A percentile compares a stretch with the other conserved stretches of the same genome.
Evolutionary conservation across 2,888 invertebrate genomes (phyloP).

Genomic region (Rhagonycha lutea): DNA sequence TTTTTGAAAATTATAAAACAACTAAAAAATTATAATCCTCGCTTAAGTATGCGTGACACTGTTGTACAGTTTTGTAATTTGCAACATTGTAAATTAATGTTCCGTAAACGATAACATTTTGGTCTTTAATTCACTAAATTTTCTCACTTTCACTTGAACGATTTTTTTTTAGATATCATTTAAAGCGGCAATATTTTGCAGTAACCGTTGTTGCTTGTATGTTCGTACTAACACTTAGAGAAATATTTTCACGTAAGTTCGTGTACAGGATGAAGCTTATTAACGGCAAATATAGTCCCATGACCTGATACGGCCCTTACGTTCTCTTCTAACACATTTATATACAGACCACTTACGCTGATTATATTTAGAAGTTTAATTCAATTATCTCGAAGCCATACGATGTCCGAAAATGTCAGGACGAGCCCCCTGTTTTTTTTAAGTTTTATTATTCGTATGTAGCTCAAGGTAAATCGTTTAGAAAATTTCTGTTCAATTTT

Average conservation of each 20-base stretch:
- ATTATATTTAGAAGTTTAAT: conserved; percentile 28
- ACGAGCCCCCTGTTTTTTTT: neutral
- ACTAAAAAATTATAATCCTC: neutral
- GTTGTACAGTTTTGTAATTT: conserved; percentile 29
- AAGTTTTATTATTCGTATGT: neutral
- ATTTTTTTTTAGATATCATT: neutral
- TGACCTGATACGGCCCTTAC: conserved; percentile 34
- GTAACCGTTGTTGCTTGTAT: conserved; percentile 4
- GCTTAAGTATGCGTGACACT: conserved; percentile 27
- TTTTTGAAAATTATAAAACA: neutral
- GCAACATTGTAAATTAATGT: conserved; percentile 15
- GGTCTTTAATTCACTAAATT: neutral
- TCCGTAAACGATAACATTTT: neutral
- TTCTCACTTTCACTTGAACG: neutral
- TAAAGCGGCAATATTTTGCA: neutral
- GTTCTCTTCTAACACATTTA: conserved; percentile 28
- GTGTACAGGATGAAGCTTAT: conserved; percentile 37
- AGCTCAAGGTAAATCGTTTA: neutral
- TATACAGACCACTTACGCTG: conserved; percentile 28
- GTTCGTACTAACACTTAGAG: conserved; percentile 26
- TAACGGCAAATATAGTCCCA: conserved; percentile 33
- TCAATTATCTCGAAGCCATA: conserved; percentile 17
- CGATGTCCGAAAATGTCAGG: neutral
- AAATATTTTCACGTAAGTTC: conserved; percentile 35
- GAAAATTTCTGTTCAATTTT: neutral